Evolutionary conservation across 1,140 invertebrate genomes (phyloP).

Genomic region (Drosophila ficusphila): DNA sequence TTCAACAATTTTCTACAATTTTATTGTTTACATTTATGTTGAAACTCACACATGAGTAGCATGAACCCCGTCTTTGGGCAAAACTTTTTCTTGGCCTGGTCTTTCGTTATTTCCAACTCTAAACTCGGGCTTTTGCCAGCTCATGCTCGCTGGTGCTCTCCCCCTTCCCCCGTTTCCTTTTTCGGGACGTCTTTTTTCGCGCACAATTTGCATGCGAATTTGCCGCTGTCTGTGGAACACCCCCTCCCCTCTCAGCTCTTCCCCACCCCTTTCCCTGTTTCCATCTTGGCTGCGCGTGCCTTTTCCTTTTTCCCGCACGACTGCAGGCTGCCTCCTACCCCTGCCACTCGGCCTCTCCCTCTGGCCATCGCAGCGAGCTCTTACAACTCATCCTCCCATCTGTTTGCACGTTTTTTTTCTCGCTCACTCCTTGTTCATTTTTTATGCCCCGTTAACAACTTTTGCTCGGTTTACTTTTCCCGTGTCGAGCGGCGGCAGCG

Average conservation of each 20-base stretch:
- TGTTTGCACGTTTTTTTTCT: constrained; percentile 20
- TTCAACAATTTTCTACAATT: constrained; percentile 71
- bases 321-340: constrained; percentile 47
- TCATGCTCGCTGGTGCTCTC: constrained; percentile 9
- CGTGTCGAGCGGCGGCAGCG: constrained; percentile 70
- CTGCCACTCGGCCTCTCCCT: constrained; percentile 11
- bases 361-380: not conserved
- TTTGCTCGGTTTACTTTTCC: constrained; percentile 82
- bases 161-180: constrained; percentile 10
- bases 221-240: constrained; percentile 70
- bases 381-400: constrained; percentile 23
- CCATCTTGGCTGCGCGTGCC: constrained; percentile 66
- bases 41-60: constrained; percentile 28
- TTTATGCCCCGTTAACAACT: constrained; percentile 82
- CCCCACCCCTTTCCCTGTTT: not conserved
- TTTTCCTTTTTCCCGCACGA: constrained; percentile 81
- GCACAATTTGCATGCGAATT: constrained; percentile 82
- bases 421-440: constrained; percentile 66
- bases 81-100: constrained; percentile 60
- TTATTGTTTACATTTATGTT: constrained; percentile 83
- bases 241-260: too few relatives aligned
- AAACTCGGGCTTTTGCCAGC: constrained; percentile 19
- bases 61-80: constrained; percentile 52
- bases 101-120: constrained; percentile 40
- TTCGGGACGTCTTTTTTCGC: constrained; percentile 66